Evolutionary conservation across 2,113 vertebrate genomes (phyloP).

Genomic region (Camelus bactrianus): DNA sequence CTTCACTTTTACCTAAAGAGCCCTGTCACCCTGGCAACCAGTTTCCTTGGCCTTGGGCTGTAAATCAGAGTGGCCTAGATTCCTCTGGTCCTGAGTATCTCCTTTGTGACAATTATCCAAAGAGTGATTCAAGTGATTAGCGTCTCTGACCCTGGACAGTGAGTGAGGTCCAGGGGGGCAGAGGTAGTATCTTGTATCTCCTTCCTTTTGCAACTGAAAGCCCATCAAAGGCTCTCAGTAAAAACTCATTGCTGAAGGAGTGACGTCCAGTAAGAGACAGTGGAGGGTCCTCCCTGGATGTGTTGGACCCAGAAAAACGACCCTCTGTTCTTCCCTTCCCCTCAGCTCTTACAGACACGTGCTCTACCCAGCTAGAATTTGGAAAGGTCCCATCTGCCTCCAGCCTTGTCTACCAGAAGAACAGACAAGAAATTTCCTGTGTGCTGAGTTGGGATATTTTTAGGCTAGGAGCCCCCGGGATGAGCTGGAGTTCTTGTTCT

Average conservation of each 20-base stretch:
- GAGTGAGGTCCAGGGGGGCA: background rate
- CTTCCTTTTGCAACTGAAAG: background rate
- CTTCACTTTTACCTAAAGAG: background rate
- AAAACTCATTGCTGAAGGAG: background rate
- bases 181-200: background rate
- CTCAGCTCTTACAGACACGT: fast-evolving
- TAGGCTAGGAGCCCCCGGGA: background rate
- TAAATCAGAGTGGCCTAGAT: background rate
- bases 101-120: background rate
- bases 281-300: too few species aligned
- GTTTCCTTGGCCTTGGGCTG: background rate
- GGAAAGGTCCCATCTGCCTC: background rate
- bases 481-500: background rate
- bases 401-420: background rate
- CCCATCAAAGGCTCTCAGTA: background rate
- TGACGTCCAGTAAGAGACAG: background rate
- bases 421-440: background rate
- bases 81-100: background rate
- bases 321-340: background rate
- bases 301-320: background rate
- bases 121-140: background rate
- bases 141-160: background rate
- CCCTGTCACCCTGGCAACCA: background rate
- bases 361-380: background rate
- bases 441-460: background rate